Base-by-base conservation (phyloP, 2,888 invertebrate species). In the Carterocephalus palaemon region DNA sequence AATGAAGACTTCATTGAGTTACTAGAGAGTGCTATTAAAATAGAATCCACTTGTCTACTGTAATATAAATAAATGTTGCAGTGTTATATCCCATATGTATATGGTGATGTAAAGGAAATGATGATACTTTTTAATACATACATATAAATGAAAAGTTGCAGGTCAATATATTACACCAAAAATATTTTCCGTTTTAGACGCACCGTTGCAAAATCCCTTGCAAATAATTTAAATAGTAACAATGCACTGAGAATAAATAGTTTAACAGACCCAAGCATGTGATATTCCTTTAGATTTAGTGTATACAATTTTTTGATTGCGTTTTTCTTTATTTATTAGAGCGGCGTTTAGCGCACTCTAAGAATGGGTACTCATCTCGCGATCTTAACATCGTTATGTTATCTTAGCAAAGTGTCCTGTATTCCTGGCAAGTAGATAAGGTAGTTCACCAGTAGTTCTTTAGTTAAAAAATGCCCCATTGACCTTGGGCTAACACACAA, bases 231-330 rank as follows among this genome's bases (percentile, higher is more conserved):
- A 48, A 46, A 46, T 38, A 19, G 32, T 40, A 46, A 42, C 34
- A 36, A 54, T 58, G 65, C 70, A 68, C 70, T 42, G 31, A 47
- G 60, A 49, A 59, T 51, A 43, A 60, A 58, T 67, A 56, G 56
- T 62, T 65, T 64, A 49, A 58, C 42, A 50, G 49, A 50, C 54
- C 64, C 59, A 48, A 60, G 70, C 71, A 75, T 75, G 73, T 50
- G 37, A 43, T 59, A 52, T 29, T 39, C 43, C 54, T 32, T 33
- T 4, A 13, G 42, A 42, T 55, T 52, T 46, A 34, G 32, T 33
- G n/a, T n/a, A n/a, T 58, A 55, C 46, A 52, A 36, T 46, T 51
- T 38, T 39, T n/a, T 8, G 17, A 29, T 39, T 20, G 29, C 13
- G 16, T 32, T 42, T 33, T 34, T 9, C 2, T 28, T n/a, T n/a